Evolutionary conservation across 2,888 invertebrate species (phyloP), one percentile per base, ranked within the genome.

Genomic region (Xylophagus ater): DNA sequence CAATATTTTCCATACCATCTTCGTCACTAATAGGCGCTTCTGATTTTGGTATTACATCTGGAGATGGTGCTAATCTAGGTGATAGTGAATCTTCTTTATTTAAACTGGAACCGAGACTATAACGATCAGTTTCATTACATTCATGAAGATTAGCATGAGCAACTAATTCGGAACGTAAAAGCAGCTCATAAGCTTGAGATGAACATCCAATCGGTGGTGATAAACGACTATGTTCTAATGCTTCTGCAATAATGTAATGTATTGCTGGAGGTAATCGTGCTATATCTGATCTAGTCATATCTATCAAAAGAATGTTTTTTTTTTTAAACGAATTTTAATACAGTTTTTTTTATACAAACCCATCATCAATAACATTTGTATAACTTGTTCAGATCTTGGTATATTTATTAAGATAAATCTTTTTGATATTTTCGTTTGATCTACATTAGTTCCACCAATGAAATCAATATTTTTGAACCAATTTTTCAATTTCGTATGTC

Each of bases 121-220:
- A n/a, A n/a, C n/a, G n/a, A n/a, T n/a, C n/a, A n/a, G n/a, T n/a
- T n/a, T n/a, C n/a, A n/a, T n/a, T n/a, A n/a, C n/a, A n/a, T n/a
- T n/a, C n/a, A n/a, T 58, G 56, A 29, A 56, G 55, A 25, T 61
- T 56, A 1, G 68, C 69, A 47, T 76, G 68, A 1, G 70, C 69
- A 1, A 76, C 75, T 42, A 82, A 61, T 60, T 83, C 83, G 25
- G 78, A 73, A 10, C 82, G 69, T 49, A 76, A 74, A 29, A 86
- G 70, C 7, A 86, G 62, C 43, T 74, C 71, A 54, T 82, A 85
- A 1, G 78, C 76, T 41, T 73, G 69, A 35, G 71, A 67, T 1
- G 77, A 72, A 76, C 82, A 83, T 54, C 78, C 74, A 20, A 76
- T 68, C 1, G 81, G 81, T 9, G 85, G 84, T 44, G 71, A 66